Evolutionary conservation across 2,113 vertebrate genomes (phyloP), one percentile per base, ranked within the genome.

Genomic region (Gasterosteus aculeatus): DNA sequence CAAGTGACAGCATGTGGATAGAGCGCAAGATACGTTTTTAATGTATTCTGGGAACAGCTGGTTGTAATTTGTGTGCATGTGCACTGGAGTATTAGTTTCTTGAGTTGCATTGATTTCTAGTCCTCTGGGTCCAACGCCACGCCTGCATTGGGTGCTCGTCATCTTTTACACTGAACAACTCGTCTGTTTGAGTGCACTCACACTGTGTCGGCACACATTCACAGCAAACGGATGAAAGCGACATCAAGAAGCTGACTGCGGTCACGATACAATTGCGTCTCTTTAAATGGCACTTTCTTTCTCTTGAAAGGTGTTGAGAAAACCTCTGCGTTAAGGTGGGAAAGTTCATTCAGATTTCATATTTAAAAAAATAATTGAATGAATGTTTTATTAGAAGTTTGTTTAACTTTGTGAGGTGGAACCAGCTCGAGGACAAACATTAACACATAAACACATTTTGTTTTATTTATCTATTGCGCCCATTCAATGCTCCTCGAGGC

Each of bases 151-250:
- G 67, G 46, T 54, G 62, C 59, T 59, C 65, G 29, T 29, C 46
- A 16, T 63, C 5, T 44, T 60, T 18, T 22, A 8, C 11, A n/a
- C 9, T 65, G n/a, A 71, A 42, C 15, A 39, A 49, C 65, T 68
- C 9, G 33, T 69, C 53, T 57, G 11, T 59, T 16, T 75, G 44
- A 69, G 42, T 16, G 49, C 47, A 67, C 35, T 72, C 42, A 16
- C 6, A 31, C 11, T 6, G 72, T 41, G n/a, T 46, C 9, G 3
- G 1, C 51, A 56, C 41, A 72, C 47, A 33, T 64, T 82, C 47
- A 19, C 69, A 68, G 33, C 46, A 33, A 75, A 57, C 19, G 22
- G 65, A 77, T 74, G 54, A 75, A 78, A 72, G 61, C 64, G 63
- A 65, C 54, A 26, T 69, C 22, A 71, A 81, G 61, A 49, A 56